Percentiles rank a stretch among this genome's conserved stretches.
Conservation (phyloP, 2,888 invertebrate genomes). For the Phaedon cochleariae region DNA sequence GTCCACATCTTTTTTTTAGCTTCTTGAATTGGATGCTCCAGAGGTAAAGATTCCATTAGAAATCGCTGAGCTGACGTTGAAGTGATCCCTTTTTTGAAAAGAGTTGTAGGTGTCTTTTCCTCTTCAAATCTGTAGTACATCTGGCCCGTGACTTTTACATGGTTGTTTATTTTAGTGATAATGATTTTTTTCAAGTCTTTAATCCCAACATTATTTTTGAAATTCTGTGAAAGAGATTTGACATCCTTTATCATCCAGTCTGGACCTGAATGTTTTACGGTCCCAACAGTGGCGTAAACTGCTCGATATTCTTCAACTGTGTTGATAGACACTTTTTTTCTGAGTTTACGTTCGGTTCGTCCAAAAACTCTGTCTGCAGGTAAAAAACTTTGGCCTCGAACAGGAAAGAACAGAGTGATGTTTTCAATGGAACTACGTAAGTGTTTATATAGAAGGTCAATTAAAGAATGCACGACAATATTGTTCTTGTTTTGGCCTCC, state of each 20-base stretch:
- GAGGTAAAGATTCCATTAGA: too few relatives aligned
- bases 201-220: background rate
- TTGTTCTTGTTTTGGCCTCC: too few relatives aligned
- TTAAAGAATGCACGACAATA: too few relatives aligned
- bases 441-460: too few relatives aligned
- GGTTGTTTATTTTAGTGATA: background rate
- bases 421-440: too few relatives aligned
- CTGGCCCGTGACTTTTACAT: background rate
- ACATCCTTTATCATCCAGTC: constrained; percentile 19
- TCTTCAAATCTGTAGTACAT: background rate
- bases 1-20: too few relatives aligned
- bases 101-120: background rate
- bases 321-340: constrained; percentile 9
- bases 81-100: background rate
- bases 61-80: too few relatives aligned
- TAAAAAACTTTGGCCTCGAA: constrained; percentile 18
- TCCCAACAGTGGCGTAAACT: constrained; percentile 9
- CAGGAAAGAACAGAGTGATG: too few relatives aligned
- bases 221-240: background rate
- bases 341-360: constrained; percentile 15
- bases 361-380: constrained; percentile 25
- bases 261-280: constrained; percentile 3
- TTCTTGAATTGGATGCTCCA: too few relatives aligned
- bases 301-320: constrained; percentile 13
- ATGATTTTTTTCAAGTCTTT: too few relatives aligned